Base-by-base conservation (phyloP, 2,113 vertebrate species). In the Trichomycterus rosablanca region DNA sequence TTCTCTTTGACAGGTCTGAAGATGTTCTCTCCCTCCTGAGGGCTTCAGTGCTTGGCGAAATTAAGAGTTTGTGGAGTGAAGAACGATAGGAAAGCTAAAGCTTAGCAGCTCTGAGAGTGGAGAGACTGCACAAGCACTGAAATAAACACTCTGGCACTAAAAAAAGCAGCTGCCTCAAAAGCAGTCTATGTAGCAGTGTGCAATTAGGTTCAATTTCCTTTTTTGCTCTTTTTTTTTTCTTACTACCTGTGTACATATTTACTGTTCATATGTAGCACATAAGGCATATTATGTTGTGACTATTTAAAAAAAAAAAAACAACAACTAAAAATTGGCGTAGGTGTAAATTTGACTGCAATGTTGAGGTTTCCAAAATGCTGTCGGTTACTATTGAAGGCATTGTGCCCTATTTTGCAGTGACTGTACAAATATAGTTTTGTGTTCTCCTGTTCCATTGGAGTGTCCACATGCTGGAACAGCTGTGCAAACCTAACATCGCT, bases 111-210 rank as follows among this genome's bases (percentile, higher is more conserved):
- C 82, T 86, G 79, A 72, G 75, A 81, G 74, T 78, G 85, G 87
- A 74, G 86, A 84, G 79, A 83, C 77, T 83, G 81, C 88, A 83
- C 81, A 91, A 92, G 93, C 94, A 97, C 92, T 97, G 93, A 97
- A 70, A 85, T 78, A 91, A 93, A 90, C 83, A 80, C 86, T 84
- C 76, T 90, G 94, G 92, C 94, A 89, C 84, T 91, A 51, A 68
- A 89, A 87, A 87, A 91, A 86, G 87, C 88, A 89, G 80, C 89
- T 92, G 92, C 92, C 90, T 93, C 91, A 89, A 85, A 90, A 96
- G 93, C 93, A 84, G 89, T 85, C 78, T 75, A 97, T 97, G 93
- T 98, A 98, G 94, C 94, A 96, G 92, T 89, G 86, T 93, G 91
- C 93, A 95, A 94, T 93, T 94, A 95, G 91, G 91, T 92, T 84